Percentiles rank a stretch among this genome's conserved stretches.
phyloP scores from a whole-genome alignment of 2,113 vertebrate species.

The Lophotis ruficrista region DNA sequence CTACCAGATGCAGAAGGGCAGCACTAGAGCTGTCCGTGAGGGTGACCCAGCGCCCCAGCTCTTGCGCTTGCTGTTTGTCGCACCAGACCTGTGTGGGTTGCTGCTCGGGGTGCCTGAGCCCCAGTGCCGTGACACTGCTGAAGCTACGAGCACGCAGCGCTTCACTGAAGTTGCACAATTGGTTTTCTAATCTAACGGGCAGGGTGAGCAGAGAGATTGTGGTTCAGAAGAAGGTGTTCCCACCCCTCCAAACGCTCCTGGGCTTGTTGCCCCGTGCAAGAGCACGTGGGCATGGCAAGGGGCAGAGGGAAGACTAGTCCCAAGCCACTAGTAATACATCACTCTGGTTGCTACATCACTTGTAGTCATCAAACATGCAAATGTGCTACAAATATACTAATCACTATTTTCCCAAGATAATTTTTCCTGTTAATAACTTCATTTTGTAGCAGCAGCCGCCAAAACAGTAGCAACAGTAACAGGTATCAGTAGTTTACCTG shows the following conservation, averaged over 20 bases:
- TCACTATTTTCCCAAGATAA: background rate
- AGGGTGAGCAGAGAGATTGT: background rate
- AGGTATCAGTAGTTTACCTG: background rate
- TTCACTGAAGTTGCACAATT: background rate
- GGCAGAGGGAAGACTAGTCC: rapidly evolving
- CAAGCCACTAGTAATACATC: background rate
- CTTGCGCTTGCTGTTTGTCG: background rate
- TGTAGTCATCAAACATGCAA: background rate
- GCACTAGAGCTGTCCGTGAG: background rate
- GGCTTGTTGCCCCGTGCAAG: background rate
- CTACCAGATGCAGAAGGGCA: background rate
- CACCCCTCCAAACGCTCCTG: background rate
- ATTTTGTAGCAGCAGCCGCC: background rate
- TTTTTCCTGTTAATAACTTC: background rate
- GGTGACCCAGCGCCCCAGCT: background rate
- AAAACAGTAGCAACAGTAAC: background rate
- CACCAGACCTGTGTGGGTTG: rapidly evolving
- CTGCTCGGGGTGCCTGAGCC: background rate
- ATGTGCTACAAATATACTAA: background rate
- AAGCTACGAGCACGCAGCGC: background rate
- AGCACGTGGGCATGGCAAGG: background rate
- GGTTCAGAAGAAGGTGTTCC: background rate
- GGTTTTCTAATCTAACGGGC: background rate
- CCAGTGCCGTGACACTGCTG: background rate
- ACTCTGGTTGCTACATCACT: background rate